These are phyloP conservation scores for Megaleporinus macrocephalus DNA, from an alignment of 2,113 vertebrate species.

Conservation along the genomic window DNA sequence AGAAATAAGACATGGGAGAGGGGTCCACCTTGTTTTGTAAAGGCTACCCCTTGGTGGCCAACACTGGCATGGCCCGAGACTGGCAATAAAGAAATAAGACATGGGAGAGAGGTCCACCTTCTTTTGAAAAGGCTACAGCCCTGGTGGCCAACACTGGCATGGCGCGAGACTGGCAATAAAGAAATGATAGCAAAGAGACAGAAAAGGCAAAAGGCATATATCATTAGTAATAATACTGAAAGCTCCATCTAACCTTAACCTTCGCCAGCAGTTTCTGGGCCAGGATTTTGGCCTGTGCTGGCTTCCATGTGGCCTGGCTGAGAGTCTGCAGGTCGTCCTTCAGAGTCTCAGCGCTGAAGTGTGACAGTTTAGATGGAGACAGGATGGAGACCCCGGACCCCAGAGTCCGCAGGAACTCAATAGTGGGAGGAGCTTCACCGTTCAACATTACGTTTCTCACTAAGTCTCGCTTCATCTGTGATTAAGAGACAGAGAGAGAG, in stretches of 20 bases:
- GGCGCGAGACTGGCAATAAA: too few relatives aligned
- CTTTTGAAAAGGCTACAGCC: too few relatives aligned
- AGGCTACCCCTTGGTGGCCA: too few relatives aligned
- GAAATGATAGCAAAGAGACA: too few relatives aligned
- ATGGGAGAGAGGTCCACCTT: too few relatives aligned
- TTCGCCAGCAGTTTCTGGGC: conserved; percentile 51
- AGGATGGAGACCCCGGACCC: conserved; percentile 50
- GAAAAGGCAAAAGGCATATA: too few relatives aligned
- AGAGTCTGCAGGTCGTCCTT: conserved; percentile 47
- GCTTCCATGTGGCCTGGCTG: conserved; percentile 50
- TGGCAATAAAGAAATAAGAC: too few relatives aligned
- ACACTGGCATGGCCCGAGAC: too few relatives aligned
- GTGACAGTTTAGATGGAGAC: conserved; percentile 51
- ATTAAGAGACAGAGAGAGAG: neutral
- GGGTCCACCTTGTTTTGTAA: too few relatives aligned
- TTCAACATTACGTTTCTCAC: conserved; percentile 50
- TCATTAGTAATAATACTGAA: too few relatives aligned
- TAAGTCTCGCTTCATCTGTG: conserved; percentile 67
- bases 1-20: too few relatives aligned
- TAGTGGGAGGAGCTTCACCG: neutral
- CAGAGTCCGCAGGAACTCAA: conserved; percentile 45
- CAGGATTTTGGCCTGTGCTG: conserved; percentile 56
- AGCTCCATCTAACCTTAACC: conserved; percentile 62
- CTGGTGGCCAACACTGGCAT: too few relatives aligned
- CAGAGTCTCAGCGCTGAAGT: conserved; percentile 26